Base-by-base conservation (phyloP, 2,888 invertebrate species). In the Campoplex capitator region DNA sequence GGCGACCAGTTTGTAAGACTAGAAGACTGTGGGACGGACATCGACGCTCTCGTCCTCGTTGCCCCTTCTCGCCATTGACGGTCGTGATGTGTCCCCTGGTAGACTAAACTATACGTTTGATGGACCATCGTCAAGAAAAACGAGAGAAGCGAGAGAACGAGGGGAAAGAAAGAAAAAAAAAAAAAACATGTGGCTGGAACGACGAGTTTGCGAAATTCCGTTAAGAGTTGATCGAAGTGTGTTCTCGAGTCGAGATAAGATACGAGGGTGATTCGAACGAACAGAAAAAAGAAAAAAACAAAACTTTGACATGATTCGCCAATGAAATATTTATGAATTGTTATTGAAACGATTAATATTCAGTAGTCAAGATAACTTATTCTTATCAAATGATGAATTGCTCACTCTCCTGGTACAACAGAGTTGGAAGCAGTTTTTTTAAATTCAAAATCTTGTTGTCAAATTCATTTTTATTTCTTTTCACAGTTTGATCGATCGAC, bases 31-130 rank as follows among this genome's bases (percentile, higher is more conserved):
- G 42, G 65, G 23, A 23, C 83, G 65, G 23, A 23, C 83, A 35
- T 67, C 80, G 73, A 70, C 58, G 65, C n/a, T 23, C 28, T 23
- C n/a, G 58, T 79, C 75, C 45, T 70, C 79, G 68, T 23, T 28
- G 42, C 18, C 28, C 71, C 70, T 56, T 75, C 75, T 80, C 70
- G 58, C 28, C 18, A 48, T 32, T 54, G 76, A 76, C 76, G 32
- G 62, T 62, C 51, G 32, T 23, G 23, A 32, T 38, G 16, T 51
- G 76, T 79, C 83, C 75, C 83, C 11, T 68, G 83, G 86, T 79
- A 78, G 35, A 18, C 62, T 56, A 35, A 28, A 7, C 4, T 48
- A 51, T 38, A 23, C 65, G 23, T 48, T 73, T 77, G 45, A 51
- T 62, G 32, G 68, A 62, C 32, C 62, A 54, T 32, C 28, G 28